Percentiles rank a stretch among this genome's conserved stretches.
Conservation (phyloP, 2,797 vertebrate genomes). For the Xiphorhynchus erythropygius region DNA sequence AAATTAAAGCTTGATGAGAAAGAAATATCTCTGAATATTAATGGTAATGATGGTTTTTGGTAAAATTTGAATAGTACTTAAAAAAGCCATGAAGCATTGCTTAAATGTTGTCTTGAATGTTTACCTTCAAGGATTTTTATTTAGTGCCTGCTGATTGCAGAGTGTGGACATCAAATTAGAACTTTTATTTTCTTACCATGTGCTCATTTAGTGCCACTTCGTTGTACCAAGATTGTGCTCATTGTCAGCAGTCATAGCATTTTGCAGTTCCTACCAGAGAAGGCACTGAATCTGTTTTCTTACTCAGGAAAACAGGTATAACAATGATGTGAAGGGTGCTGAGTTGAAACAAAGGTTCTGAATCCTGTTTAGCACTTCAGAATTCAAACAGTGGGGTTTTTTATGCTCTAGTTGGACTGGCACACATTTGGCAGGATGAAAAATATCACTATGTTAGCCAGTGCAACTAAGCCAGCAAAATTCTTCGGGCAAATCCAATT, state of each 20-base stretch:
- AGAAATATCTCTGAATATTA: neutral
- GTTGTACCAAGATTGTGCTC: neutral
- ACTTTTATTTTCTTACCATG: neutral
- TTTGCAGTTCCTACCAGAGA: neutral
- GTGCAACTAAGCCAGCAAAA: neutral
- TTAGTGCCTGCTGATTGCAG: neutral
- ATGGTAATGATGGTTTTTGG: neutral
- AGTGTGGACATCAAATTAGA: neutral
- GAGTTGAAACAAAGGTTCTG: neutral
- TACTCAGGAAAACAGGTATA: neutral
- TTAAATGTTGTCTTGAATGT: neutral
- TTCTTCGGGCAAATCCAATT: neutral
- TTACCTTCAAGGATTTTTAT: neutral
- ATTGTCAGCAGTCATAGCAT: neutral
- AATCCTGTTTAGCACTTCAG: neutral
- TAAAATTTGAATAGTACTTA: neutral
- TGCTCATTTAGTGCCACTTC: fast-evolving
- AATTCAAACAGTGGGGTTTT: neutral
- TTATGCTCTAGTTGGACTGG: neutral
- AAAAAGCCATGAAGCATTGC: neutral
- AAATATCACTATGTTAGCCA: neutral
- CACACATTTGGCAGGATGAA: neutral
- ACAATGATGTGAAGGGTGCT: neutral
- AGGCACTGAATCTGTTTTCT: neutral
- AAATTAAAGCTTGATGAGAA: neutral